Percentiles rank a stretch among this genome's conserved stretches.
phyloP scores from a whole-genome alignment of 1,140 invertebrate genomes.

The Nylanderia fulva region DNA sequence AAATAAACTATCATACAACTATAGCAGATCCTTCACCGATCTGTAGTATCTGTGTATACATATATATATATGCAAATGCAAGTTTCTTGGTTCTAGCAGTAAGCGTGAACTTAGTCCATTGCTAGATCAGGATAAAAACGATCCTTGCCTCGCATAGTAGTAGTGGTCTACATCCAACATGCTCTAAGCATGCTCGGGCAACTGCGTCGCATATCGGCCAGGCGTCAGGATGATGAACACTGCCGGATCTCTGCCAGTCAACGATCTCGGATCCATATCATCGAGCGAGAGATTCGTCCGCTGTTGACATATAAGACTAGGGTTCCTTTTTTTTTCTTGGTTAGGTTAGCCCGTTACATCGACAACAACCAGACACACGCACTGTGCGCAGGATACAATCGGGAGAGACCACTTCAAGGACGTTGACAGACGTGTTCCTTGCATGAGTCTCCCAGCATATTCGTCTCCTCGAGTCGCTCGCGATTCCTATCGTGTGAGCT shows the following conservation, averaged over 20 bases:
- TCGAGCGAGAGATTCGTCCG: slow-evolving; percentile 33
- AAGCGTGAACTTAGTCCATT: slow-evolving; percentile 74
- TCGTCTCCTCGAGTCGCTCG: slow-evolving; percentile 23
- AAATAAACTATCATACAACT: too few species aligned
- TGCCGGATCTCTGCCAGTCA: neutral
- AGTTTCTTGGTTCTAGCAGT: slow-evolving; percentile 65
- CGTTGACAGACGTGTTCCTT: slow-evolving; percentile 30
- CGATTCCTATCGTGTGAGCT: slow-evolving; percentile 34
- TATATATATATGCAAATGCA: slow-evolving; percentile 3
- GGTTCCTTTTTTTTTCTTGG: slow-evolving; percentile 58
- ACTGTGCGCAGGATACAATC: slow-evolving; percentile 33
- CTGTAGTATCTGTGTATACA: neutral
- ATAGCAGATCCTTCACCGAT: too few species aligned
- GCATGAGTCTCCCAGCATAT: slow-evolving; percentile 43
- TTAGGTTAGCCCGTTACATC: slow-evolving; percentile 72
- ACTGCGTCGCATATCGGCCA: slow-evolving; percentile 15
- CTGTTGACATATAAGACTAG: slow-evolving; percentile 6
- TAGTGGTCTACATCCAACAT: slow-evolving; percentile 64
- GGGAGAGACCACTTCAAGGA: slow-evolving; percentile 25
- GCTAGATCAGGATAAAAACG: slow-evolving; percentile 72
- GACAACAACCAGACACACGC: slow-evolving; percentile 56
- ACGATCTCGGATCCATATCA: slow-evolving; percentile 56
- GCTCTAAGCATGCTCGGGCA: slow-evolving; percentile 59
- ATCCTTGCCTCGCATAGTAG: slow-evolving; percentile 73
- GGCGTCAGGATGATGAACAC: slow-evolving; percentile 12